Evolutionary conservation across 2,888 invertebrate genomes (phyloP), one percentile per base, ranked within the genome.

Genomic region (Cremastinae sp.): DNA sequence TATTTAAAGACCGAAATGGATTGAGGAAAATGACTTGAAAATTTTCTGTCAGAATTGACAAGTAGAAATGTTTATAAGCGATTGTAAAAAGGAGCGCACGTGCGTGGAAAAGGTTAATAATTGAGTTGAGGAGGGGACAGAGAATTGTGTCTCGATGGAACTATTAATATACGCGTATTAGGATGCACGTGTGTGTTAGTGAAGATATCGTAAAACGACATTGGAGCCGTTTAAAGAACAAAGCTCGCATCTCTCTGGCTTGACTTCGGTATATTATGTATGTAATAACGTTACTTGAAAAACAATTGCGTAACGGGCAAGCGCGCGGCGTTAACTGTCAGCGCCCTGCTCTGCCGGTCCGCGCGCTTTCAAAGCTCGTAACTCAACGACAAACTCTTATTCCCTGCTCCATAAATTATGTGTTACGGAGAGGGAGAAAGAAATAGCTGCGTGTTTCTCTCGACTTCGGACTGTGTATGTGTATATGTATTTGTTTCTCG

Each of bases 231-330:
- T 75, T 66, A 61, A 55, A 37, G 75, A 75, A 75, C 75, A 75
- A 75, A 75, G 75, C 56, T 35, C 16, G 8, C 7, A n/a, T 37
- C 45, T 20, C 55, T 45, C 45, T 47, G 47, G 7, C 8, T 47
- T 16, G 9, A 47, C 18, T 8, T 16, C 22, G 35, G 61, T 61
- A 20, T 18, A n/a, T n/a, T n/a, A n/a, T 43, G 16, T 65, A 35
- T n/a, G 55, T 5, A 28, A 28, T 28, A 28, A 28, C 28, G 28
- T 28, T 28, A 28, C 39, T 45, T 53, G 71, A 12, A 73, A 70
- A 70, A 76, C 68, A 73, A 76, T 76, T 76, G 73, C 76, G 76
- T 64, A 76, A 76, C 72, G 51, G 76, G 76, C 68, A 62, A 76
- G 64, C 53, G 45, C 53, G 45, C 69, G 62, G 68, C 51, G 64